A percentile compares a stretch with the other conserved stretches of the same genome.
These are phyloP conservation scores for Lamproptera curius DNA, from an alignment of 2,888 invertebrate genomes.

Conservation along the genomic window DNA sequence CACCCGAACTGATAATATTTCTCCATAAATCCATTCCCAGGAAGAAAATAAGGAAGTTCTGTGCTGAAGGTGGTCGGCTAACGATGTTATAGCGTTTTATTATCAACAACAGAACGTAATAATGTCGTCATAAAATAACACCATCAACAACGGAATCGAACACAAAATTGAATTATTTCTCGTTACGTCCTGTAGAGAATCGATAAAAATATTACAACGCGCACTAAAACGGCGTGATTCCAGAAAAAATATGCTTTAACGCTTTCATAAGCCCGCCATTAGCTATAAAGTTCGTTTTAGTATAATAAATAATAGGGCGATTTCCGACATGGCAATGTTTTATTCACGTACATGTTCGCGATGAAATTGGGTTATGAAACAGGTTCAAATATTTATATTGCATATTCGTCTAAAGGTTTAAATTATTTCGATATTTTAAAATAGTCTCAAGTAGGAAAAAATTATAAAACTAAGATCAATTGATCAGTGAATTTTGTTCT, in stretches of 20 bases:
- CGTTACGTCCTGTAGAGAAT: slow-evolving; percentile 5
- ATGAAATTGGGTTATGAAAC: slow-evolving; percentile 34
- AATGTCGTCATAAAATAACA: slow-evolving; percentile 10
- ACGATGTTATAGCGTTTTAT: slow-evolving; percentile 23
- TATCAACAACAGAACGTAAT: slow-evolving; percentile 6
- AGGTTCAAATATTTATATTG: not conserved
- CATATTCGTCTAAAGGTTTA: too few relatives aligned
- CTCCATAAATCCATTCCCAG: too few relatives aligned
- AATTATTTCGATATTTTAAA: too few relatives aligned
- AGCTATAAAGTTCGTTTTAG: slow-evolving; percentile 38
- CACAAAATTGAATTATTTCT: slow-evolving; percentile 12
- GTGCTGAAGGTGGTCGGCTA: not conserved
- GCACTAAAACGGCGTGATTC: slow-evolving; percentile 17
- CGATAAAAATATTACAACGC: slow-evolving; percentile 19
- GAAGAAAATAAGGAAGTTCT: not conserved
- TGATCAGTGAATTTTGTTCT: too few relatives aligned
- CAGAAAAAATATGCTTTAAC: slow-evolving; percentile 23
- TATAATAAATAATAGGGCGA: slow-evolving; percentile 42
- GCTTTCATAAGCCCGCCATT: slow-evolving; percentile 31
- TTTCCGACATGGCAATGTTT: slow-evolving; percentile 44
- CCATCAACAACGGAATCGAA: slow-evolving; percentile 7
- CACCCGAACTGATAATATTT: too few relatives aligned
- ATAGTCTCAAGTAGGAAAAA: too few relatives aligned
- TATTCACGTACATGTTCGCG: slow-evolving; percentile 48
- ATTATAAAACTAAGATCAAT: too few relatives aligned